These are phyloP conservation scores for Nicator chloris DNA, from an alignment of 2,113 vertebrate genomes.

Conservation along the genomic window DNA sequence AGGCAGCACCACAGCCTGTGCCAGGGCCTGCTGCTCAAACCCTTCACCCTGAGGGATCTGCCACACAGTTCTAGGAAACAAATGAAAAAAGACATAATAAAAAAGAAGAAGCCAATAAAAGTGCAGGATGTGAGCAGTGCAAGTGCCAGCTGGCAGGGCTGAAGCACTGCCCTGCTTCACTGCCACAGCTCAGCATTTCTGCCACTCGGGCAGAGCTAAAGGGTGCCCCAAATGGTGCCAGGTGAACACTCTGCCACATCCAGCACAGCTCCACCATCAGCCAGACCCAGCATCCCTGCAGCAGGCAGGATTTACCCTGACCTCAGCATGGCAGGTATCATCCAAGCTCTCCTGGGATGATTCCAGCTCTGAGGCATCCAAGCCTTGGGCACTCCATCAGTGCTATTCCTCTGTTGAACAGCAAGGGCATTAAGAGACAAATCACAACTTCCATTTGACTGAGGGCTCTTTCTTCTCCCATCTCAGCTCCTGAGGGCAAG, in stretches of 20 bases:
- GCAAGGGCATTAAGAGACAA: background rate
- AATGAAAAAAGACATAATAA: background rate
- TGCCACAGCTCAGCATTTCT: background rate
- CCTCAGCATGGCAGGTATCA: background rate
- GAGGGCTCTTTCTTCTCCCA: background rate
- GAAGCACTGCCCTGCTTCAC: background rate
- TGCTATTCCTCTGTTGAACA: background rate
- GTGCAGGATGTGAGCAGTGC: slow-evolving; percentile 1
- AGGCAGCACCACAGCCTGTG: background rate
- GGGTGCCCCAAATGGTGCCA: background rate
- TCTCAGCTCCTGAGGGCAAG: background rate
- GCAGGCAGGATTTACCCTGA: background rate
- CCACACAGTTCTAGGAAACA: slow-evolving; percentile 15
- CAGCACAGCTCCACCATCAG: background rate
- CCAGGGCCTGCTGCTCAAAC: slow-evolving; percentile 12
- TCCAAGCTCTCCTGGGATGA: background rate
- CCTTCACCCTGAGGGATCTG: background rate
- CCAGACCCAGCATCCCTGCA: background rate
- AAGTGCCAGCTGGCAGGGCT: background rate
- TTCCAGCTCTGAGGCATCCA: background rate
- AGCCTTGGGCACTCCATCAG: background rate
- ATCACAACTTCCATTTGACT: background rate
- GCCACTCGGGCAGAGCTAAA: background rate
- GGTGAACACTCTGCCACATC: background rate
- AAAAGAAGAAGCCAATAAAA: background rate